Conservation (phyloP, 2,888 invertebrate species). For the Dasypogon diadema region DNA sequence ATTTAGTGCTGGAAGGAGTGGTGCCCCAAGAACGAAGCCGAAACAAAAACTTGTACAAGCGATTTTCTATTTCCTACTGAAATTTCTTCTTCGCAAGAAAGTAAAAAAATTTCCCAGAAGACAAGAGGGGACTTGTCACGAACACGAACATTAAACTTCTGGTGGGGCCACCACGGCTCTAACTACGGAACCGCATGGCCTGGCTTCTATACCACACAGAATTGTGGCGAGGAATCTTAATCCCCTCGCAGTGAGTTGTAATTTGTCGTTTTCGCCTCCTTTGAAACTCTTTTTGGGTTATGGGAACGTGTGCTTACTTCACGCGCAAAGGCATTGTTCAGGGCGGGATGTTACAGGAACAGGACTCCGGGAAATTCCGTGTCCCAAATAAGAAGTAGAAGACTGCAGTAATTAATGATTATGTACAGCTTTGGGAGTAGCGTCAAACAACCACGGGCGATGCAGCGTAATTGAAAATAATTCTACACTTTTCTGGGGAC, state of each 20-base stretch:
- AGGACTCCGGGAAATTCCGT: constrained; percentile 10
- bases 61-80: constrained; percentile 40
- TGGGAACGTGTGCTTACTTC: constrained; percentile 18
- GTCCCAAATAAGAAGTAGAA: constrained; percentile 7
- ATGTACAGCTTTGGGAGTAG: constrained; percentile 7
- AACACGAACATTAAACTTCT: constrained; percentile 38
- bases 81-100: background rate
- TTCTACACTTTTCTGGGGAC: constrained; percentile 7
- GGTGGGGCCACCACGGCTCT: background rate
- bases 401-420: constrained; percentile 39
- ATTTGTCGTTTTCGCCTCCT: constrained; percentile 24
- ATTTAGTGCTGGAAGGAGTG: constrained; percentile 1
- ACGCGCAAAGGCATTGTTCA: background rate
- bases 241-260: constrained; percentile 25
- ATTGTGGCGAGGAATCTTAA: constrained; percentile 26
- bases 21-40: background rate
- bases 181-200: background rate
- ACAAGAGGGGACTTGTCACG: constrained; percentile 44
- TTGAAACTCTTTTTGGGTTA: constrained; percentile 23
- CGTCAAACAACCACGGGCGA: background rate
- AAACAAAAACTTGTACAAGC: constrained; percentile 20
- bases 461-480: constrained; percentile 44
- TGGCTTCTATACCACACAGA: background rate
- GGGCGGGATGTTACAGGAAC: background rate
- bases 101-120: constrained; percentile 27